Conservation (phyloP, 2,888 invertebrate species). For the Labia minor region DNA sequence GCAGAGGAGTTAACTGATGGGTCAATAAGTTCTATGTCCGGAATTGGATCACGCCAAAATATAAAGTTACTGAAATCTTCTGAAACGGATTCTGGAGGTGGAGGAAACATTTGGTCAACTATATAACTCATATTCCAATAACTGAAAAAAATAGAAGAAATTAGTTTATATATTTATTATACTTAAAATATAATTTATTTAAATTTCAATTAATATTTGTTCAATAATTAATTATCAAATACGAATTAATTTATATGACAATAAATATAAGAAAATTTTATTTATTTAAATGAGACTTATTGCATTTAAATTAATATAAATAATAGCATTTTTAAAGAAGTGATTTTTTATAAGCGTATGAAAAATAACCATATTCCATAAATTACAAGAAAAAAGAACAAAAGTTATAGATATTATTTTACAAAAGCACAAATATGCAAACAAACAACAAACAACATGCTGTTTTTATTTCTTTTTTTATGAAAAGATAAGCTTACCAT, state of each 20-base stretch:
- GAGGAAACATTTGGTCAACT: conserved; percentile 82
- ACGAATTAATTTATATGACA: no score
- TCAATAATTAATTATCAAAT: conserved; percentile 5
- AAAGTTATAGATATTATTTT: no score
- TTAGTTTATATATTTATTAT: no score
- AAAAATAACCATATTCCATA: no score
- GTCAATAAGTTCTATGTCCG: conserved; percentile 36
- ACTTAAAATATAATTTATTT: background rate
- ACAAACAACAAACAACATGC: conserved; percentile 8
- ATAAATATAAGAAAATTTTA: no score
- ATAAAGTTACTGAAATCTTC: conserved; percentile 73
- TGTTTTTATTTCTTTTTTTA: background rate
- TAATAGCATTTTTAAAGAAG: no score
- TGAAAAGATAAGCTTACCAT: no score
- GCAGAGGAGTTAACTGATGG: background rate
- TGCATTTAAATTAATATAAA: no score
- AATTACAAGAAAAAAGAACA: no score
- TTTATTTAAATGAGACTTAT: no score
- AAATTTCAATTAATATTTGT: background rate
- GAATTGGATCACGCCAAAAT: conserved; percentile 87
- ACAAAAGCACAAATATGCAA: background rate
- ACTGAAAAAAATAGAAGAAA: conserved; percentile 46
- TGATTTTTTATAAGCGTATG: no score
- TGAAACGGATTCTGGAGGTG: conserved; percentile 51
- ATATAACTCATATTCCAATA: conserved; percentile 89